Evolutionary conservation across 2,888 invertebrate genomes (phyloP), one percentile per base, ranked within the genome.

Genomic region (Habrosyne pyritoides): DNA sequence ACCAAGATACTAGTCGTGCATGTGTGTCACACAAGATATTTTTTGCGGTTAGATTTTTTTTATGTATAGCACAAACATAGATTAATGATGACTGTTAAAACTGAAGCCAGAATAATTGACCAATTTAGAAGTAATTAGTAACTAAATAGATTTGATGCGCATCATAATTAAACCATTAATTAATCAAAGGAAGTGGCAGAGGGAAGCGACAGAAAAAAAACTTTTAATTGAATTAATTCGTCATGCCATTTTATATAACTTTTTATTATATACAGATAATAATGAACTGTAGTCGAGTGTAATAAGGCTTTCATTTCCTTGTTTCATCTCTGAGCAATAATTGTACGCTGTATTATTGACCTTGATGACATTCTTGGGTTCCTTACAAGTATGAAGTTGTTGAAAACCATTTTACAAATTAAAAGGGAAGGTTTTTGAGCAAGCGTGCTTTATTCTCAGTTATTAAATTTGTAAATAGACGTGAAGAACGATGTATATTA

Each of bases 121-220:
- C 10, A 28, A 49, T 49, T 49, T 26, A 49, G 10, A 14, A 24
- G n/a, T 21, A 50, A 50, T 50, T 50, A 50, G 28, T 28, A 28
- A 50, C 10, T 30, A n/a, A 28, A 50, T 50, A 21, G 26, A 50
- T 28, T 50, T 30, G 26, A 50, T 28, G 21, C 28, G 18, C 50
- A 28, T 50, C 21, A 42, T 28, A 28, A 50, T 50, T 49, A 49
- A 28, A 28, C 28, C 26, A 49, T 49, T 50, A 50, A 50, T 50
- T 50, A 18, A 30, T 50, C 28, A 50, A 28, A 50, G 50, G 50
- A 50, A 50, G 50, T 28, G 28, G 50, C 42, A 42, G n/a, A 50
- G 28, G 28, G 50, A 28, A 50, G 21, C 18, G 49, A 50, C 49
- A 28, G 18, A 21, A 50, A 47, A 47, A 49, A 50, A 30, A 26